Percentiles rank a stretch among this genome's conserved stretches.
Evolutionary conservation across 2,797 vertebrate genomes (phyloP).

Genomic region (Pyrocephalus nanus): DNA sequence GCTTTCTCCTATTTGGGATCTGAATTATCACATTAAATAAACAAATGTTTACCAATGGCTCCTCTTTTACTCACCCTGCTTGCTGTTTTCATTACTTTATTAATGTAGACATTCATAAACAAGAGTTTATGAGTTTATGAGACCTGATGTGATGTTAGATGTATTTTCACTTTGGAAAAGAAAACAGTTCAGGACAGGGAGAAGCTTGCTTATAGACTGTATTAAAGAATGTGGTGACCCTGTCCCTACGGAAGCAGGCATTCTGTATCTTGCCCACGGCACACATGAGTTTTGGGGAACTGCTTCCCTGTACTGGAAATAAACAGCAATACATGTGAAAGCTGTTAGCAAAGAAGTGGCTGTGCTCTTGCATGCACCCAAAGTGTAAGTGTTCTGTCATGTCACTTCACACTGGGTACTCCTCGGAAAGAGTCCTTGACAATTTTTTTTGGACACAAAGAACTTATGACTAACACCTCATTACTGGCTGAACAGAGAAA

Average conservation of each 20-base stretch:
- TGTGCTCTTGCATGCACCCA: background rate
- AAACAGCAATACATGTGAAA: background rate
- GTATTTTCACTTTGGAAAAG: background rate
- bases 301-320: background rate
- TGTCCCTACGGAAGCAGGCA: background rate
- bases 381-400: background rate
- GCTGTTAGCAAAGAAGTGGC: background rate
- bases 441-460: background rate
- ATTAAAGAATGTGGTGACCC: background rate
- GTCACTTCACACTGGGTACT: background rate
- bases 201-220: background rate
- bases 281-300: background rate
- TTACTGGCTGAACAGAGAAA: background rate
- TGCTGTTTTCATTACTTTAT: background rate
- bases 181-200: background rate
- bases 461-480: background rate
- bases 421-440: background rate
- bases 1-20: background rate
- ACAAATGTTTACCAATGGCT: background rate
- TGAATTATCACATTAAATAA: background rate
- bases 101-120: background rate
- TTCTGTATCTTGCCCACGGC: background rate
- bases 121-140: background rate
- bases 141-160: background rate
- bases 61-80: background rate